Evolutionary conservation across 2,113 vertebrate species (phyloP), one percentile per base, ranked within the genome.

Genomic region (Glareola pratincola): DNA sequence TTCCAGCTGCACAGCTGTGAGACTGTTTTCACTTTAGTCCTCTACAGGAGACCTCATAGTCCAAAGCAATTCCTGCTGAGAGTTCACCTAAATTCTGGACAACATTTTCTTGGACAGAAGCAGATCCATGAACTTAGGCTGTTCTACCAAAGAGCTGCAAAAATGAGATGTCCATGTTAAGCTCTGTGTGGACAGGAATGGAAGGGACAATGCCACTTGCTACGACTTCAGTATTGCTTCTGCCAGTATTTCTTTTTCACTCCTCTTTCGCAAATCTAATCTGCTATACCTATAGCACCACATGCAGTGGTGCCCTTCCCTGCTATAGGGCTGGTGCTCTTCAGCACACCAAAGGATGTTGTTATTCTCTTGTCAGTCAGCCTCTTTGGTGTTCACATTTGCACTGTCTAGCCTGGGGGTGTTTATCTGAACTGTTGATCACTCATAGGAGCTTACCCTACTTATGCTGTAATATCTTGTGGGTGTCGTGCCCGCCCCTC

Each of bases 1-100:
- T 77, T 91, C 47, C 59, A 92, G 43, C 30, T 96, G 82, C 75
- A 81, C 21, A 53, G 57, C 59, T 89, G 43, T 45, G 53, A 89
- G 76, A 41, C 48, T 53, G 68, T 27, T 91, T 89, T 96, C 59
- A 29, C 84, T 74, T 89, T 26, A 54, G 54, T 67, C 57, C 54
- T 87, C 77, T 81, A 39, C 50, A 50, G 80, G 76, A 89, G 50
- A 84, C 39, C 14, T 86, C 8, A 1, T 27, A 72, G 75, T 91
- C 59, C 77, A 64, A 69, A 80, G 27, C 16, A 50, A 3, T 77
- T 77, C 83, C 54, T 89, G 53, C 34, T 77, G 79, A 39, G 86
- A 91, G 34, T 89, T 96, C 59, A 34, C 30, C 54, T 34, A 39
- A 77, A 1, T 86, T 89, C 59, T 77, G 18, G n/a, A n/a, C n/a